Base-by-base conservation (phyloP, 2,113 vertebrate species). In the Paracanthobrama guichenoti region DNA sequence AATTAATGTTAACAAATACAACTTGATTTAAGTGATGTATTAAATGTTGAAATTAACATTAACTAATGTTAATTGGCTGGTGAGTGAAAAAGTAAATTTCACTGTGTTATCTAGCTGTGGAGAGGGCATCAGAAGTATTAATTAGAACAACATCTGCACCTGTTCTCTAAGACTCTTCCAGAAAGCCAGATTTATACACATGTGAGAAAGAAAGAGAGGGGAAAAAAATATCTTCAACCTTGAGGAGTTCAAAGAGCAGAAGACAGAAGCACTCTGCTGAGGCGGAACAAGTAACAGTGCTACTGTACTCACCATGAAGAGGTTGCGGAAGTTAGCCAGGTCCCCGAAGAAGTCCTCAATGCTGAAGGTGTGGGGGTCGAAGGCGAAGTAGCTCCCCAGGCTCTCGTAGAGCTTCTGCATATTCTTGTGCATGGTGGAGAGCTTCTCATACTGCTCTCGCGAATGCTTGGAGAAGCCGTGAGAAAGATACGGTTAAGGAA, bases 261-360 rank as follows among this genome's bases (percentile, higher is more conserved):
- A 67, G 10, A 44, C 24, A 81, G 20, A 55, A 57, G 7, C 66
- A 39, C 20, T 55, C 18, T 39, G 4, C 22, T 57, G 6, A 59
- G 44, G 31, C 1, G 2, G 24, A 84, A 24, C 6, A 18, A 0
- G 42, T 46, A 46, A 59, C 2, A 22, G 60, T 6, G 59, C 3
- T 14, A 13, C 42, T 13, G 26, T 28, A 98, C 98, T 99, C 79
- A 99, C 98, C 96, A 97, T 59, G 89, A 98, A 99, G 0, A 97
- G 93, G 28, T 88, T 93, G 81, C 96, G 95, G 93, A 99, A 99
- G 93, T 93, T 96, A 90, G 93, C 95, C 81, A 99, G 92, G 74
- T 99, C 95, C 0, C 96, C 96, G 31, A 99, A 99, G 93, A 99
- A 99, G 80, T 99, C 97, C 88, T 99, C 98, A 69, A 97, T 93